These are phyloP conservation scores for Deroplatys truncata DNA, from an alignment of 2,888 invertebrate genomes.

Conservation along the genomic window DNA sequence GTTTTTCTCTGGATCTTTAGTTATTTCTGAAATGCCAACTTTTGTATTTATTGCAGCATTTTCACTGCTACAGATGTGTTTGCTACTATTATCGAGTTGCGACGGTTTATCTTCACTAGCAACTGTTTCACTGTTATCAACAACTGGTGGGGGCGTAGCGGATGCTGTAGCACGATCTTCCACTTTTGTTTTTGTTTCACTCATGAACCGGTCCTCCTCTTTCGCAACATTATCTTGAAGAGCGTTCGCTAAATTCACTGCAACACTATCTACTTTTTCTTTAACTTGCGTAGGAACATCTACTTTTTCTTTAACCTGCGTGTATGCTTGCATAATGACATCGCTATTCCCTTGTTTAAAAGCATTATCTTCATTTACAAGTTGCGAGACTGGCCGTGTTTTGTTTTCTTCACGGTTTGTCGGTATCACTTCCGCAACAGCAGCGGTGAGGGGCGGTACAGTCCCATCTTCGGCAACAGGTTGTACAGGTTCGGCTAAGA, in stretches of 20 bases:
- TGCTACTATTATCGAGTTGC: not conserved
- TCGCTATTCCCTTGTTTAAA: not conserved
- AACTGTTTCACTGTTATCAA: not conserved
- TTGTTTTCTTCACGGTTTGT: not conserved
- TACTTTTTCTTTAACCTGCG: no score
- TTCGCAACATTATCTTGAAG: no score
- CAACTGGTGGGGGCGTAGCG: not conserved
- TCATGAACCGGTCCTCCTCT: not conserved
- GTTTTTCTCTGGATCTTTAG: not conserved
- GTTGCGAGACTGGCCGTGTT: not conserved
- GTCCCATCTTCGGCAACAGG: not conserved
- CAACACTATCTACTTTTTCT: no score
- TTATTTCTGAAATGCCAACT: not conserved
- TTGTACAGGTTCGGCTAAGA: not conserved
- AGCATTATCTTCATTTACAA: not conserved
- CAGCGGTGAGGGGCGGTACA: not conserved
- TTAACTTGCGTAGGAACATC: no score
- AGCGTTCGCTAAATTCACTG: no score
- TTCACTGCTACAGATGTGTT: not conserved
- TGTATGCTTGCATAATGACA: not conserved
- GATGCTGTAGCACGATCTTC: not conserved
- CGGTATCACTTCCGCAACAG: conserved; percentile 1
- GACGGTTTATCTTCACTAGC: not conserved
- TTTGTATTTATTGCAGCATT: not conserved
- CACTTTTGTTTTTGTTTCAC: not conserved